These are phyloP conservation scores for Helicoverpa zea DNA, from an alignment of 1,140 invertebrate species.

Conservation along the genomic window DNA sequence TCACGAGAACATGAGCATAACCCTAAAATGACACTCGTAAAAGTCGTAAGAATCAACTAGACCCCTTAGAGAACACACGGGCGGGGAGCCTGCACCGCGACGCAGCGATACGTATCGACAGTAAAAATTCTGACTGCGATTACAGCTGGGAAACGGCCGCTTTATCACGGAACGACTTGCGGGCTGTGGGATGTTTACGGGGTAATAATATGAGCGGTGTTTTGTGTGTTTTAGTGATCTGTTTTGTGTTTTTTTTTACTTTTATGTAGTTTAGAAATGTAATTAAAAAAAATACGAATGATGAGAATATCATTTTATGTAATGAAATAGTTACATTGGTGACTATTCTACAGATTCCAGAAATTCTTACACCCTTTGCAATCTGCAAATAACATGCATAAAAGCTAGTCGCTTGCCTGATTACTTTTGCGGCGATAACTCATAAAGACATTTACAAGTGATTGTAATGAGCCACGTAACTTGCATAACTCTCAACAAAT, in stretches of 20 bases:
- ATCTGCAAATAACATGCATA: not conserved
- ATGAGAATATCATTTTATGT: not conserved
- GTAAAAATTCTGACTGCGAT: conserved; percentile 75
- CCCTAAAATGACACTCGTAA: conserved; percentile 42
- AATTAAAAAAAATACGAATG: no score
- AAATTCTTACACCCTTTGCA: no score
- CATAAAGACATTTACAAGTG: not conserved
- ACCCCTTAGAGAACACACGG: conserved; percentile 26
- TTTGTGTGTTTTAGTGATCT: no score
- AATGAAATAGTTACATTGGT: not conserved
- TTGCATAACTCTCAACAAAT: conserved; percentile 6
- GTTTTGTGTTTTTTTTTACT: no score
- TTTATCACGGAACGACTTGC: conserved; percentile 66
- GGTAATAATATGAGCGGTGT: not conserved
- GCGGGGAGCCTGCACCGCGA: conserved; percentile 11
- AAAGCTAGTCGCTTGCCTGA: not conserved
- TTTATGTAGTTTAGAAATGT: no score
- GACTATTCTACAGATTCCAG: no score
- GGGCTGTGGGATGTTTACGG: conserved; percentile 56
- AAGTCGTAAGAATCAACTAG: conserved; percentile 49
- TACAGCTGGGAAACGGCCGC: conserved; percentile 74
- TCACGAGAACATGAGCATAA: conserved; percentile 37
- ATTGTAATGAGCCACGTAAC: not conserved
- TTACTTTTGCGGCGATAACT: no score
- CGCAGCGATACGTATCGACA: conserved; percentile 70